Percentiles rank a stretch among this genome's conserved stretches.
phyloP scores from a whole-genome alignment of 35 echinoderm and acorn worm species.

The Diadema setosum region DNA sequence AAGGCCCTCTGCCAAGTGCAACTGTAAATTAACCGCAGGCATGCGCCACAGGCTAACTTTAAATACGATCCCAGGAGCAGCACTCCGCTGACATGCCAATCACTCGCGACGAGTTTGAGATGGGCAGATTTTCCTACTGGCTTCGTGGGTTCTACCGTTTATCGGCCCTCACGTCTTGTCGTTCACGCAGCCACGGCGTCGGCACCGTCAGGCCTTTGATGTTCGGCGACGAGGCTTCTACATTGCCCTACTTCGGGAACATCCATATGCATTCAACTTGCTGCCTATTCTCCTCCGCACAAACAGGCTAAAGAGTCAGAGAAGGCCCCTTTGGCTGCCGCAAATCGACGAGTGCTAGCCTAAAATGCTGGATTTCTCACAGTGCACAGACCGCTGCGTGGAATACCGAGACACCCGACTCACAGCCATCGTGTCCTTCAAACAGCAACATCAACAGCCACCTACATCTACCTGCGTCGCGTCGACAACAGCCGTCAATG shows the following conservation, averaged over 20 bases:
- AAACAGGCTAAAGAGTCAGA: too few relatives aligned
- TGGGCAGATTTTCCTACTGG: neutral
- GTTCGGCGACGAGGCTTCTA: neutral
- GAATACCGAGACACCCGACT: too few relatives aligned
- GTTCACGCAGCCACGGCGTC: neutral
- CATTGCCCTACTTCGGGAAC: neutral
- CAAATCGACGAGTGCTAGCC: too few relatives aligned
- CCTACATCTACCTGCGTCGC: too few relatives aligned
- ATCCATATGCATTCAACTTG: constrained; percentile 19
- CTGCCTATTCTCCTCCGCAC: too few relatives aligned
- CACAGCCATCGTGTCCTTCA: too few relatives aligned
- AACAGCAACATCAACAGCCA: too few relatives aligned
- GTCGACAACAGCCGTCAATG: too few relatives aligned
- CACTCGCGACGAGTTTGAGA: too few relatives aligned
- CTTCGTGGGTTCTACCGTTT: neutral
- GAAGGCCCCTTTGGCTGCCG: too few relatives aligned
- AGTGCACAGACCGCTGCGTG: too few relatives aligned
- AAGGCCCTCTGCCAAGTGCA: neutral
- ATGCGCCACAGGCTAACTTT: neutral
- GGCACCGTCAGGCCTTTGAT: neutral
- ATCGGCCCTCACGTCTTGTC: neutral
- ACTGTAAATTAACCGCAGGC: constrained; percentile 19
- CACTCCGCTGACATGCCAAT: neutral
- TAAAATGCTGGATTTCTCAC: too few relatives aligned
- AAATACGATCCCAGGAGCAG: neutral